Base-by-base conservation (phyloP, 2,888 invertebrate genomes). In the Anoplius nigerrimus region DNA sequence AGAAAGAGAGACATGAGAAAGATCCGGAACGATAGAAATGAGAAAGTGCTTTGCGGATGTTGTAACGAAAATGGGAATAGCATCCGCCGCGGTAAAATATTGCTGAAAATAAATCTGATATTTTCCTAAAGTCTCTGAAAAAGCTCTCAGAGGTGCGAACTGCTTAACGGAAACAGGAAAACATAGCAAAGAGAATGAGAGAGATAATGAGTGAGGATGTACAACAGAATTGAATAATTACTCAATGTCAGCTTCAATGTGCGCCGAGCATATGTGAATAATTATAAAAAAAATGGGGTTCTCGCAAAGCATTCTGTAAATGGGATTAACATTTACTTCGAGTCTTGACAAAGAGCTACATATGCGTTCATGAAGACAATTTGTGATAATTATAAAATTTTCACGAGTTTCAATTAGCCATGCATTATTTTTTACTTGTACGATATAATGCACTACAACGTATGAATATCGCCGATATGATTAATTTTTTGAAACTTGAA, bases 161-260 rank as follows among this genome's bases (percentile, higher is more conserved):
- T 71, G 75, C 73, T 66, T 56, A 51, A 34, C 18, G 55, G 66
- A 61, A 53, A 60, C 53, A 43, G 20, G 24, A 66, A 61, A 46
- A 34, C 6, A 34, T 34, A 34, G n/a, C n/a, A n/a, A n/a, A 34
- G 11, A 34, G 34, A 34, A 34, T 11, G 24, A 2, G 24, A 24
- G 24, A 24, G 34, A 34, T n/a, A n/a, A n/a, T n/a, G n/a, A n/a
- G n/a, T n/a, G 34, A 34, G 48, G 43, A 63, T 46, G 48, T 61
- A 55, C 48, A 67, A 62, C 62, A 60, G 56, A 70, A 34, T 62
- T 53, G 63, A 73, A 66, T 68, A 61, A 54, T 59, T 72, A 69
- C 60, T 69, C 59, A 66, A 73, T 70, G 74, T 75, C 75, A 71
- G 76, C 70, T 75, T 78, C 73, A 65, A 69, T 57, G 60, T 66